Conservation (phyloP, 2,888 invertebrate genomes). For the Neoascia interrupta region DNA sequence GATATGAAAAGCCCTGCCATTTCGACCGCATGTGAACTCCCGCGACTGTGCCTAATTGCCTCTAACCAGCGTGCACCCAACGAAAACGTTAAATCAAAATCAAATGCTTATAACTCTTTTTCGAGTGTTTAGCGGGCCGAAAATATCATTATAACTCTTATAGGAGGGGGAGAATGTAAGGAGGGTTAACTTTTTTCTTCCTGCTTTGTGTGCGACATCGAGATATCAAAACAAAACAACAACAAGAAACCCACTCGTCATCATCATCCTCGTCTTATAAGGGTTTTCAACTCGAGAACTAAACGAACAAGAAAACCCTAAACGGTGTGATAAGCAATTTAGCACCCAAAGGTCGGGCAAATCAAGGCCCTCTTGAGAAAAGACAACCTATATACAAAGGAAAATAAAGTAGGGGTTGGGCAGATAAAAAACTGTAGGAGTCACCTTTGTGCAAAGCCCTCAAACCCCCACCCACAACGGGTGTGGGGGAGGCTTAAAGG, state of each 20-base stretch:
- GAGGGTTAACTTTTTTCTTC: constrained; percentile 37
- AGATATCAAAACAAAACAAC: constrained; percentile 16
- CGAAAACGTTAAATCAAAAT: constrained; percentile 37
- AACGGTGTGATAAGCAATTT: constrained; percentile 59
- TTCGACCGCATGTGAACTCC: constrained; percentile 42
- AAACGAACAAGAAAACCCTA: constrained; percentile 38
- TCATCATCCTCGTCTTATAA: constrained; percentile 27
- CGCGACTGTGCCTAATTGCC: constrained; percentile 50
- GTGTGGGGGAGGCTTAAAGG: background rate
- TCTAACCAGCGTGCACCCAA: background rate
- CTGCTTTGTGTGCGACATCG: constrained; percentile 14
- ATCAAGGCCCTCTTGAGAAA: background rate
- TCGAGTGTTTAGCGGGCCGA: constrained; percentile 17
- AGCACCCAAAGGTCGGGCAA: constrained; percentile 24
- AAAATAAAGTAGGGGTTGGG: background rate
- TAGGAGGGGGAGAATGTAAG: background rate
- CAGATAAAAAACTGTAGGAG: background rate
- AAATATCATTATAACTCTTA: constrained; percentile 15
- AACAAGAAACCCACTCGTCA: constrained; percentile 20
- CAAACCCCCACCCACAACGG: background rate
- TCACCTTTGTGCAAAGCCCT: constrained; percentile 16
- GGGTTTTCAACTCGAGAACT: constrained; percentile 33
- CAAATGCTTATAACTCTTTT: constrained; percentile 42
- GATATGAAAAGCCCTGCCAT: constrained; percentile 23
- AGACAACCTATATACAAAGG: background rate